Base-by-base conservation (phyloP, 2,888 invertebrate species). In the Lycia hirtaria region DNA sequence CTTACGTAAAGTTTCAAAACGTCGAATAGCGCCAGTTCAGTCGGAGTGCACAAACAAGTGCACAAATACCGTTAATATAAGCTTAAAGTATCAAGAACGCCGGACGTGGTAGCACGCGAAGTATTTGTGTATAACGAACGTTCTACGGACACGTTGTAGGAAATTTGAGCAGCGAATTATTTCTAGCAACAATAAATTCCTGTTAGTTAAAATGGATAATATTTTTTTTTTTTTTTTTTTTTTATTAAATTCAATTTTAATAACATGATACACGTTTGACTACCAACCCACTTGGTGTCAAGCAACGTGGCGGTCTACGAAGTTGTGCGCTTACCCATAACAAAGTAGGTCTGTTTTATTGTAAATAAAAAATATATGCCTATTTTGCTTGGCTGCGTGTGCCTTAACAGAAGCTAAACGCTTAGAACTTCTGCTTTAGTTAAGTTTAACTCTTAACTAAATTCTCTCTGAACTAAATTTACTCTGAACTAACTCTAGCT, bases 101-200 rank as follows among this genome's bases (percentile, higher is more conserved):
- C 56, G 63, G 61, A 64, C 58, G 57, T 43, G 53, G 49, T 41
- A 41, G n/a, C 50, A 51, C 52, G 58, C 45, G 45, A 54, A 54
- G 61, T 69, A 62, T 71, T 68, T 67, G 65, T 43, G 57, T 56
- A 62, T 65, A 68, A 60, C 61, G 57, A 44, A 40, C 38, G 14
- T 26, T 41, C 2, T 22, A 24, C 26, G 9, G 15, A 5, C 26
- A 1, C n/a, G 7, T n/a, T n/a, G 10, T 43, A 32, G 12, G 20
- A 4, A 15, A 43, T 35, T 5, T 4, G 1, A 38, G 5, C 48
- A 55, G 55, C 37, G n/a, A 41, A 43, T 43, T 14, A 22, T 22
- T 43, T 20, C n/a, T n/a, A n/a, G n/a, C n/a, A n/a, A n/a, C n/a
- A n/a, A n/a, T n/a, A n/a, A n/a, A n/a, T n/a, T n/a, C n/a, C n/a